Conservation (phyloP, 2,888 invertebrate genomes). For the Netelia inedita region DNA sequence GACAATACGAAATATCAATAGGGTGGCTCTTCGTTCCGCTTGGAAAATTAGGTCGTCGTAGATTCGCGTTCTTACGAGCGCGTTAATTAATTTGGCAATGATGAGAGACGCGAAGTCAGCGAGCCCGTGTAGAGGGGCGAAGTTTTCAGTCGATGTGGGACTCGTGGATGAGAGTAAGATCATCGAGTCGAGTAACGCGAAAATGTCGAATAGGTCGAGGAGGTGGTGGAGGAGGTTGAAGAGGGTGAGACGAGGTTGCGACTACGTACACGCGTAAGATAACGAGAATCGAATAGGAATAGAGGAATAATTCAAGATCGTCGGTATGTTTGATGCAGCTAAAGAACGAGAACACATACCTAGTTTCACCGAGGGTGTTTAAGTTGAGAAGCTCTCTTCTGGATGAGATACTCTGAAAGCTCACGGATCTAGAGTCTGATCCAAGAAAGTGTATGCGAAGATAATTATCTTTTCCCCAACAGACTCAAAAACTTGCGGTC, state of each 20-base stretch:
- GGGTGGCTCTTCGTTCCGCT: too few relatives aligned
- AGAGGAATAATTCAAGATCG: conserved; percentile 31
- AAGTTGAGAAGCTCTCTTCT: conserved; percentile 7
- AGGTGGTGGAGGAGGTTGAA: neutral
- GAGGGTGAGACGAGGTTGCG: neutral
- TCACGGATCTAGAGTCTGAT: neutral
- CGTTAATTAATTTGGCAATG: conserved; percentile 63
- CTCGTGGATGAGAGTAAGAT: conserved; percentile 31
- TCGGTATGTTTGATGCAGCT: conserved; percentile 1
- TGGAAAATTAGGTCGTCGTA: too few relatives aligned
- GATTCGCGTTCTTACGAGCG: conserved; percentile 27
- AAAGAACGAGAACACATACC: neutral
- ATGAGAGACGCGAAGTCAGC: conserved; percentile 55
- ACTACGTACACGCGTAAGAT: neutral
- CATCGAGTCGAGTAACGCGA: too few relatives aligned
- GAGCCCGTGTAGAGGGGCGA: conserved; percentile 45
- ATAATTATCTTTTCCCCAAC: conserved; percentile 10
- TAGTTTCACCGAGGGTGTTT: conserved; percentile 41
- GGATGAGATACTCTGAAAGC: neutral
- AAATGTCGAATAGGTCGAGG: conserved; percentile 1
- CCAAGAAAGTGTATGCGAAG: neutral
- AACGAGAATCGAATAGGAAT: conserved; percentile 46
- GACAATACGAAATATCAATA: too few relatives aligned
- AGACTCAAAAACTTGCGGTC: conserved; percentile 20
- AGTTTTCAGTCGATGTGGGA: conserved; percentile 72